These are phyloP conservation scores for Halocynthia roretzi DNA, from an alignment of 23 tunicate species.

Conservation along the genomic window DNA sequence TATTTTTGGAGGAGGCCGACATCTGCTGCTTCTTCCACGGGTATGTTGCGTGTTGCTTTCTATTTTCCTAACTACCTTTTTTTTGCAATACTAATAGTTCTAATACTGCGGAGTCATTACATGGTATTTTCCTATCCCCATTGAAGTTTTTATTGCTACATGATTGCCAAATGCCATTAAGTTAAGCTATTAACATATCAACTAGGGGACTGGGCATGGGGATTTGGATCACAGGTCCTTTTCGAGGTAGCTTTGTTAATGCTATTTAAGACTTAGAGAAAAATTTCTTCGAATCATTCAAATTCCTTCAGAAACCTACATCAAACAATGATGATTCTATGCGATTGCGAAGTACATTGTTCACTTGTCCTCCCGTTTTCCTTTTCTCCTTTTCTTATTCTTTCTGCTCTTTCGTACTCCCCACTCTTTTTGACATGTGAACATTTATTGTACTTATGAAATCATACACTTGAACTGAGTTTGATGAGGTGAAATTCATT, in stretches of 20 bases:
- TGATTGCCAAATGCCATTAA: not conserved
- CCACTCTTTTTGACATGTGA: too few relatives aligned
- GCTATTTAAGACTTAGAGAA: too few relatives aligned
- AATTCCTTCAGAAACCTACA: too few relatives aligned
- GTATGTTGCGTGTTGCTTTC: not conserved
- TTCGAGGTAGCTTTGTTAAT: too few relatives aligned
- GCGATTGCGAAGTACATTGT: slow-evolving; percentile 4
- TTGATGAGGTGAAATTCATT: too few relatives aligned
- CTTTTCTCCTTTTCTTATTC: not conserved
- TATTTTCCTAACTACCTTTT: not conserved
- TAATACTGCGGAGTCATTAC: not conserved
- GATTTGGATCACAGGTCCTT: too few relatives aligned
- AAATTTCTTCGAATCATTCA: too few relatives aligned
- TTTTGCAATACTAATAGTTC: not conserved
- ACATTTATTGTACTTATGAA: not conserved
- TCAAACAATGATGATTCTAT: not conserved
- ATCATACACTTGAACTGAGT: slow-evolving; percentile 29
- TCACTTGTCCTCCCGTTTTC: not conserved
- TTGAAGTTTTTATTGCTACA: not conserved
- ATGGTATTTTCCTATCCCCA: too few relatives aligned
- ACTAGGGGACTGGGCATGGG: too few relatives aligned
- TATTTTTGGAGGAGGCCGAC: slow-evolving; percentile 65
- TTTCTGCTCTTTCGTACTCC: too few relatives aligned
- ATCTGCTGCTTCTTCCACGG: slow-evolving; percentile 31
- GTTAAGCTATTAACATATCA: not conserved